Evolutionary conservation across 2,797 vertebrate species (phyloP).

Genomic region (Anisognathus igniventris): DNA sequence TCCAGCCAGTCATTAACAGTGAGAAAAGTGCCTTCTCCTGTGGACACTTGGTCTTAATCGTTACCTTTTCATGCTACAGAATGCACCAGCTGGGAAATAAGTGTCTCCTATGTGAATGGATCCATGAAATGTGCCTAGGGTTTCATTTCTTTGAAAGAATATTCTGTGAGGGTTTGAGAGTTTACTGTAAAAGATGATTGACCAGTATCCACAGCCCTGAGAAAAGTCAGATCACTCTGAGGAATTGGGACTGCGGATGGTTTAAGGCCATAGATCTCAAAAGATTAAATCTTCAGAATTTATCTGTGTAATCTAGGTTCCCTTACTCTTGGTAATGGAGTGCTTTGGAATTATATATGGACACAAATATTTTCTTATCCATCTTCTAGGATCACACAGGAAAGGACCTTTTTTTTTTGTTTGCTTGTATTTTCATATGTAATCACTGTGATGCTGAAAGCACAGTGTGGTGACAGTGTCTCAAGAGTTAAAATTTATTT

Average conservation of each 20-base stretch:
- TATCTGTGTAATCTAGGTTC: slow-evolving; percentile 37
- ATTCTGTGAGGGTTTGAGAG: not conserved
- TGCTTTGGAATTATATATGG: not conserved
- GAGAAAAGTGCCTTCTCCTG: slow-evolving; percentile 36
- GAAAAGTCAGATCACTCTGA: slow-evolving; percentile 11
- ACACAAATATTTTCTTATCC: not conserved
- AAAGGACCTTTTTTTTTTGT: not conserved
- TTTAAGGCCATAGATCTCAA: slow-evolving; percentile 3
- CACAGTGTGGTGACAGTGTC: not conserved
- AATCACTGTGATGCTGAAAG: not conserved
- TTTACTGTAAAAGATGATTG: slow-evolving; percentile 25
- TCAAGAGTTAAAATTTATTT: not conserved
- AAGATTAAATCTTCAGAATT: slow-evolving; percentile 44
- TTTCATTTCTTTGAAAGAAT: slow-evolving; percentile 33
- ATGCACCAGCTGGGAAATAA: slow-evolving; percentile 52
- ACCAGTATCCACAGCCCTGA: not conserved
- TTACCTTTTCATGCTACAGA: slow-evolving; percentile 18
- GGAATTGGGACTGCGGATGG: slow-evolving; percentile 1
- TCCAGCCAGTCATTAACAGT: slow-evolving; percentile 57
- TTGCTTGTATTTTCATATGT: not conserved
- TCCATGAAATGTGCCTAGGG: not conserved
- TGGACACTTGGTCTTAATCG: slow-evolving; percentile 43
- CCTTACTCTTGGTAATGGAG: not conserved
- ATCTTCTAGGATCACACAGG: not conserved
- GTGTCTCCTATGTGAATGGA: not conserved